Evolutionary conservation across 1,140 invertebrate genomes (phyloP), one percentile per base, ranked within the genome.

Genomic region (Diorhabda carinulata): DNA sequence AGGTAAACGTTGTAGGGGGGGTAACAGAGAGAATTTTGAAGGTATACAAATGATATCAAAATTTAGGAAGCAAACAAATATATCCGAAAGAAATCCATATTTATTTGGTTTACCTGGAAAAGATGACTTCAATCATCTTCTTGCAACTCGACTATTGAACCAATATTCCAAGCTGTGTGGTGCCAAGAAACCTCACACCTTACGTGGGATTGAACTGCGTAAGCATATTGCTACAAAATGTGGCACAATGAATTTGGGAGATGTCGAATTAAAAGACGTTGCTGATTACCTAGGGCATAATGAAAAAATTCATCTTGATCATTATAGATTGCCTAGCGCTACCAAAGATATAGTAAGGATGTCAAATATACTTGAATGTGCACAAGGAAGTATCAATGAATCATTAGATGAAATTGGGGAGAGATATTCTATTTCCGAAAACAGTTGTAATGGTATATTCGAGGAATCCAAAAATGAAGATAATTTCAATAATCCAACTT

Each of bases 261-360:
- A 25, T 42, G 42, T 63, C 43, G 61, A 63, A 8, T 0, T 44
- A 4, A 63, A 63, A 63, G n/a, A 63, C 44, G n/a, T 63, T 9
- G 61, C 61, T n/a, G 61, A 63, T 0, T 63, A 63, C 9, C 7
- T 63, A 43, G 61, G 61, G 5, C 43, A 63, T 45, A 41, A 63
- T n/a, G 61, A 63, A 9, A 63, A 45, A 25, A 63, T 63, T 4
- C 61, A 63, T 45, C 43, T 63, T 0, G 61, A 63, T 3, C 43
- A 63, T 44, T 63, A 63, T 63, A 63, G 43, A 63, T 6, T 65
- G 40, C 61, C 61, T n/a, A 47, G 44, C 25, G 61, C 61, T 25
- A 47, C 61, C 4, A 42, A 25, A 63, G 61, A 43, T 25, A 63
- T 63, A 8, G 6, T 63, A 43, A 43, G 61, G 10, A 63, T 63